These are phyloP conservation scores for Cotesia chilonis DNA, from an alignment of 1,140 invertebrate genomes.

Conservation along the genomic window DNA sequence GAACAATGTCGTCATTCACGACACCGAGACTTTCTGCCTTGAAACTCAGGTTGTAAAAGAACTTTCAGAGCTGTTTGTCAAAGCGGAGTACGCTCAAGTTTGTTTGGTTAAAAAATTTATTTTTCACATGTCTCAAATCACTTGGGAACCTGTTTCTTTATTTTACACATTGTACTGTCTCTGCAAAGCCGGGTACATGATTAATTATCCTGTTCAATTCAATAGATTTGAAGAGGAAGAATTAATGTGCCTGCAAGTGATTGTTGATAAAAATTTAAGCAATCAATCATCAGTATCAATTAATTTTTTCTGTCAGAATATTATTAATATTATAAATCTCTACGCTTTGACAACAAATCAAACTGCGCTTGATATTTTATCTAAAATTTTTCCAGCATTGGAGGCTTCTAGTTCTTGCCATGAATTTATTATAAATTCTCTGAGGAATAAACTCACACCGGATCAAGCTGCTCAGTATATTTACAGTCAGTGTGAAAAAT, in stretches of 20 bases:
- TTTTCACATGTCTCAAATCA: constrained; percentile 35
- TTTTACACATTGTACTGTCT: constrained; percentile 53
- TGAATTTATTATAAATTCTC: no score
- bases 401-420: no score
- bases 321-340: constrained; percentile 42
- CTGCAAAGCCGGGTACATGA: constrained; percentile 1
- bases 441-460: no score
- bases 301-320: constrained; percentile 44
- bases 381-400: background rate
- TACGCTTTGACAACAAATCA: background rate
- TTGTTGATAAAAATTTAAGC: constrained; percentile 42
- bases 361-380: background rate
- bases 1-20: constrained; percentile 55
- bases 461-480: no score
- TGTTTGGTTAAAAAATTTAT: constrained; percentile 44
- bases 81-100: constrained; percentile 28
- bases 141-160: constrained; percentile 57
- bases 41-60: constrained; percentile 45
- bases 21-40: constrained; percentile 32
- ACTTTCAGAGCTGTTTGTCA: constrained; percentile 43
- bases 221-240: no score
- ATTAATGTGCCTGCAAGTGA: no score
- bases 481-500: no score
- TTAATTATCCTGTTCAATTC: constrained; percentile 6
- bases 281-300: constrained; percentile 44